These are phyloP conservation scores for Dastarcus helophoroides DNA, from an alignment of 2,888 invertebrate genomes.

Conservation along the genomic window DNA sequence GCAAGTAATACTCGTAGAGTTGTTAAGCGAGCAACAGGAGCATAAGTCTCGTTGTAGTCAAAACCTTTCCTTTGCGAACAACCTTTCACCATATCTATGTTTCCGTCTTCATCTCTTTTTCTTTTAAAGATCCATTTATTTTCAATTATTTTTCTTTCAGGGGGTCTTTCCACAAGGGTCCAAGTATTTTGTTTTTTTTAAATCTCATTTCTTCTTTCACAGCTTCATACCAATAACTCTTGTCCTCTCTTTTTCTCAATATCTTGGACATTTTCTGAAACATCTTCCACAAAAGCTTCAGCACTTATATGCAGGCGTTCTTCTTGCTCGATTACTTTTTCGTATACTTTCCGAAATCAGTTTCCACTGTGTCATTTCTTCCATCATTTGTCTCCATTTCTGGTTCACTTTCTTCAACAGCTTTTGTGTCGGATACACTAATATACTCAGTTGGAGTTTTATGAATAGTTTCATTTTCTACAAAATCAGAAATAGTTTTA, in stretches of 20 bases:
- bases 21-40: conserved; percentile 20
- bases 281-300: conserved; percentile 11
- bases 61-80: conserved; percentile 17
- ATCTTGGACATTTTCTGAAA: conserved; percentile 10
- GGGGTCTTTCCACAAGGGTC: conserved; percentile 12
- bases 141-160: conserved; percentile 12
- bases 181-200: conserved; percentile 16
- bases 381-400: too few species aligned
- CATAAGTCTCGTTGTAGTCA: conserved; percentile 22
- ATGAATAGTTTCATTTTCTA: too few species aligned
- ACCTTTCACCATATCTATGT: conserved; percentile 17
- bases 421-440: too few species aligned
- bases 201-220: conserved; percentile 17
- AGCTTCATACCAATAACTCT: conserved; percentile 16
- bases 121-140: conserved; percentile 17
- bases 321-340: conserved; percentile 6
- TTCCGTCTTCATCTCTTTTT: conserved; percentile 14
- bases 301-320: conserved; percentile 7
- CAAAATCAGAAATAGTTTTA: too few species aligned
- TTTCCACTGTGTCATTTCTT: too few species aligned
- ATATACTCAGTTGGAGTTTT: too few species aligned
- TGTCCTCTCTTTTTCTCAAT: too few species aligned
- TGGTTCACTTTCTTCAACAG: too few species aligned
- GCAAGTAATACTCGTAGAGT: conserved; percentile 17
- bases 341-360: too few species aligned